Conservation (phyloP, 1,140 invertebrate species). For the Diuraphis noxia region DNA sequence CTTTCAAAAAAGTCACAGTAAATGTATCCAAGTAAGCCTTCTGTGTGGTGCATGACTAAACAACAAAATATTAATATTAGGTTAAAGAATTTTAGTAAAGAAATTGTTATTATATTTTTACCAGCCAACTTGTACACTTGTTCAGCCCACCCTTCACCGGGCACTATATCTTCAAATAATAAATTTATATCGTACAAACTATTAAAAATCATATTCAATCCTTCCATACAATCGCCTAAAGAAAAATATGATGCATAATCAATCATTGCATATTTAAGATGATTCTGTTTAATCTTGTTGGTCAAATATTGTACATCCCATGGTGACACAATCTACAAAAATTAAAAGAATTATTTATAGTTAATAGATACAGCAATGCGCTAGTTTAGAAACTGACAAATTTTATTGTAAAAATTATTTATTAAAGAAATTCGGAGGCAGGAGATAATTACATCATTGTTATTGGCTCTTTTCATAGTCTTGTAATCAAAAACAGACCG, state of each 20-base stretch:
- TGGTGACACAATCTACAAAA: slow-evolving; percentile 64
- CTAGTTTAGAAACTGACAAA: slow-evolving; percentile 10
- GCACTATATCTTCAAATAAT: slow-evolving; percentile 69
- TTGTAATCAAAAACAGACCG: slow-evolving; percentile 42
- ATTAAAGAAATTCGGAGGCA: not conserved
- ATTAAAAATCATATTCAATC: slow-evolving; percentile 82
- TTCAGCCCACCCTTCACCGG: slow-evolving; percentile 81
- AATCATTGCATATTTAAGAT: slow-evolving; percentile 68
- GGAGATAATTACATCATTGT: slow-evolving; percentile 27
- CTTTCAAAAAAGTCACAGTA: slow-evolving; percentile 97
- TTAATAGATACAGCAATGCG: not conserved
- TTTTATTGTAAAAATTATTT: no score
- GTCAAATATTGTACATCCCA: slow-evolving; percentile 88
- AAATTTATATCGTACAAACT: slow-evolving; percentile 80
- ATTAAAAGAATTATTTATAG: not conserved
- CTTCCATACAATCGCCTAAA: slow-evolving; percentile 93
- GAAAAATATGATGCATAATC: slow-evolving; percentile 91
- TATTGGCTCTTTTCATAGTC: slow-evolving; percentile 44
- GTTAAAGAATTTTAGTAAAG: not conserved
- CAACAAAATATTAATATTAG: not conserved
- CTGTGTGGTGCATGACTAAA: slow-evolving; percentile 71
- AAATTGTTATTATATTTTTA: slow-evolving; percentile 56
- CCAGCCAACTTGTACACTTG: slow-evolving; percentile 87
- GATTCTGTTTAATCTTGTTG: slow-evolving; percentile 70
- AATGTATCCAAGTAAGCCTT: slow-evolving; percentile 86